Evolutionary conservation across 2,113 vertebrate species (phyloP).

Genomic region (Suricata suricatta): DNA sequence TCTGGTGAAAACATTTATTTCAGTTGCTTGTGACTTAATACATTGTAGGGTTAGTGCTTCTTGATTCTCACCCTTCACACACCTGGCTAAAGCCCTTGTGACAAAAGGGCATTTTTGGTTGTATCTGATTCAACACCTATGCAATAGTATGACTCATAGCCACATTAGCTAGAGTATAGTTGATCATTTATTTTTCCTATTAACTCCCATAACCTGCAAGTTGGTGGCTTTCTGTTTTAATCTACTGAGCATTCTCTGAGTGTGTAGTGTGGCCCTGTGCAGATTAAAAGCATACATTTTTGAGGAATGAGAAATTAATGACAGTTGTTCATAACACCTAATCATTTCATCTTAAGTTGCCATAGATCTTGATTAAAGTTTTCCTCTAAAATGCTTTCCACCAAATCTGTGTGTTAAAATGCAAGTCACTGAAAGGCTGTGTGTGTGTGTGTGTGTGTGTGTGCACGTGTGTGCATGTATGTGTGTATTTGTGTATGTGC

Average conservation of each 20-base stretch:
- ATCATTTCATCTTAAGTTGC: background rate
- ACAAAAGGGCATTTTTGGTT: constrained; percentile 32
- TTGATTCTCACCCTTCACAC: background rate
- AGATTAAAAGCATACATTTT: constrained; percentile 14
- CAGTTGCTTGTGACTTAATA: constrained; percentile 38
- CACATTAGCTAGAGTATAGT: background rate
- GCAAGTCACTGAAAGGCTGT: background rate
- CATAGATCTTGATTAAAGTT: background rate
- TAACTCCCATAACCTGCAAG: background rate
- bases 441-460: background rate
- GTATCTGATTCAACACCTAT: background rate
- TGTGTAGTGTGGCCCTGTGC: background rate
- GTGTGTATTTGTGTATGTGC: background rate
- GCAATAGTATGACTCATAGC: background rate
- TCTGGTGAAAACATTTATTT: constrained; percentile 59
- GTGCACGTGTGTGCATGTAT: background rate
- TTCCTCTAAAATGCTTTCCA: constrained; percentile 25
- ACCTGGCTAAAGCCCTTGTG: background rate
- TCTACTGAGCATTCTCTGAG: background rate
- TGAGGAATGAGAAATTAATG: background rate
- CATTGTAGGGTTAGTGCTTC: constrained; percentile 8
- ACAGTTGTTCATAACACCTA: background rate
- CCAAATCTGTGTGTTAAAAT: background rate
- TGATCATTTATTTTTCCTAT: background rate
- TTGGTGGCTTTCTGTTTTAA: background rate